These are phyloP conservation scores for Elysia chlorotica DNA, from an alignment of 1,140 invertebrate species.

Conservation along the genomic window DNA sequence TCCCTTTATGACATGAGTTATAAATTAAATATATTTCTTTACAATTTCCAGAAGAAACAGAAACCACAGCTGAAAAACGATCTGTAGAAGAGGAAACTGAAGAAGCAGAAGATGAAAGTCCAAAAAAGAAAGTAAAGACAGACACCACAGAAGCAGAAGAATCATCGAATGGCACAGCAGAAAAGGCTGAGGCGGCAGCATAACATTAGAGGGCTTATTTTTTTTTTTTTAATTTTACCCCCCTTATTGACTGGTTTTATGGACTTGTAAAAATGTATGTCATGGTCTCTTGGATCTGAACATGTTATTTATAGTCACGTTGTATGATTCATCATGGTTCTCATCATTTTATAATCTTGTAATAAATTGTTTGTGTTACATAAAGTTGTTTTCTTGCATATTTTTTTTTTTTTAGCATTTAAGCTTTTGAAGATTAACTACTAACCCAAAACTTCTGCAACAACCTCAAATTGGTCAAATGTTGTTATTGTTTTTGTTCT, in stretches of 20 bases:
- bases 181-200: constrained; percentile 1
- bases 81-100: constrained; percentile 10
- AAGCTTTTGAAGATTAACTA: no score
- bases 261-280: constrained; percentile 15
- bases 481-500: no score
- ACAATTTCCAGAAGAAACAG: no score
- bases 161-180: constrained; percentile 10
- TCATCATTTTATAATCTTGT: constrained; percentile 14
- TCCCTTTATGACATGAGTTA: no score
- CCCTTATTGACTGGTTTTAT: neutral
- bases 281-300: neutral
- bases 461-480: no score
- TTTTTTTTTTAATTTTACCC: neutral
- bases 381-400: no score
- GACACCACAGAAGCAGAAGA: neutral
- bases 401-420: no score
- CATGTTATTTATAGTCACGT: constrained; percentile 20
- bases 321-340: constrained; percentile 17
- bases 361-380: constrained; percentile 14
- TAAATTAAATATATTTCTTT: no score
- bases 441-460: no score
- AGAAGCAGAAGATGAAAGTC: constrained; percentile 11
- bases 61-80: constrained; percentile 1
- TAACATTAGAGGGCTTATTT: neutral
- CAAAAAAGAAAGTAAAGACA: constrained; percentile 18